Conservation (phyloP, 2,113 vertebrate genomes). For the Kryptolebias marmoratus region DNA sequence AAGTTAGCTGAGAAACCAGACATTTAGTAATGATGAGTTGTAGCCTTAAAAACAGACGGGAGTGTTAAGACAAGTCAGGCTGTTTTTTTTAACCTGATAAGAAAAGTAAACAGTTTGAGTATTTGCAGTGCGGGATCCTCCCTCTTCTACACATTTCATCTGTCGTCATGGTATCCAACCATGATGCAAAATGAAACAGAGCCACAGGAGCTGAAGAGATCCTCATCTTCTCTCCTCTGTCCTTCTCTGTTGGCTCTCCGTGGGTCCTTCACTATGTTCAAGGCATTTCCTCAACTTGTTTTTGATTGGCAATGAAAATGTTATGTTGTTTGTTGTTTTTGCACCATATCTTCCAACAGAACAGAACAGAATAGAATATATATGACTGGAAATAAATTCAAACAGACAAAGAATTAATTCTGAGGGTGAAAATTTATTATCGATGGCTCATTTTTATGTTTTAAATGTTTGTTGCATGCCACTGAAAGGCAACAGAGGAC, state of each 20-base stretch:
- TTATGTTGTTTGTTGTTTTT: too few species aligned
- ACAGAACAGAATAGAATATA: too few species aligned
- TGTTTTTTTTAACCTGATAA: constrained; percentile 1
- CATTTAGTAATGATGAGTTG: background rate
- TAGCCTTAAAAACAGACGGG: constrained; percentile 5
- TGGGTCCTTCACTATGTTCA: too few species aligned
- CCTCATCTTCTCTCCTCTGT: background rate
- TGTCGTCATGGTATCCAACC: constrained; percentile 2
- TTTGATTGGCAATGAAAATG: background rate
- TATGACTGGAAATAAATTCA: too few species aligned
- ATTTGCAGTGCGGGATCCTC: constrained; percentile 26
- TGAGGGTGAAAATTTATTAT: background rate
- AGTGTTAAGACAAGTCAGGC: constrained; percentile 3
- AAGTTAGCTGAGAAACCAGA: constrained; percentile 8
- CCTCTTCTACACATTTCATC: constrained; percentile 13
- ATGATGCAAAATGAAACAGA: background rate
- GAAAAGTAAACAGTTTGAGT: constrained; percentile 17
- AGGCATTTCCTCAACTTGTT: background rate
- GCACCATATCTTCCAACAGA: too few species aligned
- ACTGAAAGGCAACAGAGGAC: too few species aligned
- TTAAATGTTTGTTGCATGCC: background rate
- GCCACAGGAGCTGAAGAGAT: constrained; percentile 1
- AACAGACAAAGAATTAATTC: too few species aligned
- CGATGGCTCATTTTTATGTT: background rate
- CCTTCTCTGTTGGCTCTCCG: too few species aligned